phyloP scores from a whole-genome alignment of 2,888 invertebrate genomes.

The Drosophila meridionalis region DNA sequence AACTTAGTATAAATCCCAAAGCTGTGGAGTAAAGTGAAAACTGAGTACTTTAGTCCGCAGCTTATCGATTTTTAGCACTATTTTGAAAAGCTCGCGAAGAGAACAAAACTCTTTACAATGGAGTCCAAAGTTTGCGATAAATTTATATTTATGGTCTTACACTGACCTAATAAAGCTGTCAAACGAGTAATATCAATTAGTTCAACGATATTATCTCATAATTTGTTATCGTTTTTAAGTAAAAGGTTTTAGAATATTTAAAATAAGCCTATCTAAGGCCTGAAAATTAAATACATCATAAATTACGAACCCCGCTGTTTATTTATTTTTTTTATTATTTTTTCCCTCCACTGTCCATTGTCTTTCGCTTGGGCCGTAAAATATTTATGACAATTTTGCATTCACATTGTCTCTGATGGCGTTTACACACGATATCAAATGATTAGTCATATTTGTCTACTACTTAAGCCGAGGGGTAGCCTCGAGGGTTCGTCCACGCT shows the following conservation, averaged over 20 bases:
- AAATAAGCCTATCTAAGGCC: slow-evolving; percentile 14
- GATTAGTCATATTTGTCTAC: slow-evolving; percentile 59
- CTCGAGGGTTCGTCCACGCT: background rate
- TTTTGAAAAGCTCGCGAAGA: background rate
- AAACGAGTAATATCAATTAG: background rate
- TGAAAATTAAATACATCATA: slow-evolving; percentile 22
- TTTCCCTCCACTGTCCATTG: slow-evolving; percentile 12
- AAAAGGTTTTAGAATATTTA: slow-evolving; percentile 2
- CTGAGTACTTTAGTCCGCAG: background rate
- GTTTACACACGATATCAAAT: slow-evolving; percentile 57
- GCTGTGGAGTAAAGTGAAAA: background rate
- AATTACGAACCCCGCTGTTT: slow-evolving; percentile 6
- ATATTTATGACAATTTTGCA: slow-evolving; percentile 49
- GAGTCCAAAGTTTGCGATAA: background rate
- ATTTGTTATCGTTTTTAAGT: slow-evolving; percentile 7
- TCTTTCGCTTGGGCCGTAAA: slow-evolving; percentile 37
- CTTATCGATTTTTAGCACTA: background rate
- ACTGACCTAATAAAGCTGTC: slow-evolving; percentile 9
- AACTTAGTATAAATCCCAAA: background rate
- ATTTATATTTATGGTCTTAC: background rate
- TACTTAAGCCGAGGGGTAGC: background rate
- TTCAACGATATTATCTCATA: slow-evolving; percentile 8
- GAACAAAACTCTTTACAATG: background rate
- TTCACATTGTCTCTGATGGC: slow-evolving; percentile 48
- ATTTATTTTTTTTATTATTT: background rate